Base-by-base conservation (phyloP, 2,888 invertebrate species). In the Teinopalpus imperialis region DNA sequence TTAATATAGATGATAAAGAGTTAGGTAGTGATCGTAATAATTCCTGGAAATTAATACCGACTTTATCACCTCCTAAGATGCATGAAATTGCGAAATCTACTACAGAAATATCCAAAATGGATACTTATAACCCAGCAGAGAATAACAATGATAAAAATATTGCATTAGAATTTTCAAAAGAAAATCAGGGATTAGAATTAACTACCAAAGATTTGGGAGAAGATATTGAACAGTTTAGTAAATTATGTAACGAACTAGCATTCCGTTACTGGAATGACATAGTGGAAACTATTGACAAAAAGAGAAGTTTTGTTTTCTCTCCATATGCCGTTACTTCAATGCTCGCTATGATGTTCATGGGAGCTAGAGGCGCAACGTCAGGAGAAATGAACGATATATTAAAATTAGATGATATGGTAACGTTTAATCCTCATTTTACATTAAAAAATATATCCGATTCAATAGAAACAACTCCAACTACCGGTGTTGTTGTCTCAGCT, bases 331-430 rank as follows among this genome's bases (percentile, higher is more conserved):
- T 95, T 43, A 95, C 95, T 0, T 96, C 96, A 0, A 91, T 95
- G 81, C 75, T 97, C n/a, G 95, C 96, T 0, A 96, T 97, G 96
- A 93, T 97, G 48, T 97, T 96, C 71, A 90, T 97, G 60, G 96
- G 96, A 0, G 96, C 97, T 0, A 90, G 94, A 54, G 96, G 96
- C 1, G 92, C 94, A 1, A 97, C 97, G 0, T 96, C 97, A 0
- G 95, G 95, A 0, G 95, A 96, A 89, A 95, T 97, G 94, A 96
- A 97, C 66, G 95, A 96, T 63, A 92, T 97, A 6, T 81, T 97
- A 0, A 92, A 93, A 59, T 81, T 97, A 8, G 97, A 97, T 66
- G 95, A 97, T 53, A 95, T 96, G 92, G 93, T 95, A 0, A 95
- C 95, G 0, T 97, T 97, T 63, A 97, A 97, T 75, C 97, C 97